Evolutionary conservation across 2,113 vertebrate species (phyloP), one percentile per base, ranked within the genome.

Genomic region (Ictalurus furcatus): DNA sequence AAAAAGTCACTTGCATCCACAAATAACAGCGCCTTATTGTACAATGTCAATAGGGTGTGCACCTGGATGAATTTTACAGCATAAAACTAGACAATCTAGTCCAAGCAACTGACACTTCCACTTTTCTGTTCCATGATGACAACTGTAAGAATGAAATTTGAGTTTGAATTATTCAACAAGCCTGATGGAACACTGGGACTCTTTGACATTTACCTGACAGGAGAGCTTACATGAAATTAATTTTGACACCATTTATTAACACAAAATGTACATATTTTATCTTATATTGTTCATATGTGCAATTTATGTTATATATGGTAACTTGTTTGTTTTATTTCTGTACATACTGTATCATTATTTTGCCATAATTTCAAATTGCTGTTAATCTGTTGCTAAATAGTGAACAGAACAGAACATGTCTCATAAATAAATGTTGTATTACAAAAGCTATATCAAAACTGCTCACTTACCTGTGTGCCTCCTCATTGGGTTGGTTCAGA

Each of bases 401-500:
- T 37, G 13, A 73, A 37, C 9, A 73, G 13, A 73, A 37, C 9
- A 73, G n/a, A 71, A 34, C 12, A 14, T 16, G 14, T 34, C 3
- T 17, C 67, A 71, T 4, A 73, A 37, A 73, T 25, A 65, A 69
- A 74, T 76, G 11, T 54, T 52, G 9, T 9, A 44, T 40, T 74
- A 65, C 25, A 52, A 44, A 76, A 59, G 37, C 71, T 30, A 8
- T 65, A 48, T 59, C 40, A 78, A 19, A 67, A 67, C 40, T 44
- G 25, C 12, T 3, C 76, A 59, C 67, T 48, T 59, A 90, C 87
- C 87, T 81, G 30, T 54, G 82, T 48, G 81, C 80, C 28, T 84
- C 74, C 23, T 88, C 71, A 92, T 93, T 94, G 88, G 94, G 95
- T 95, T 14, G 94, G 93, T 91, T 96, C 95, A 17, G 94, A 95